These are phyloP conservation scores for Tragelaphus imberbis DNA, from an alignment of 2,113 vertebrate species.

Conservation along the genomic window DNA sequence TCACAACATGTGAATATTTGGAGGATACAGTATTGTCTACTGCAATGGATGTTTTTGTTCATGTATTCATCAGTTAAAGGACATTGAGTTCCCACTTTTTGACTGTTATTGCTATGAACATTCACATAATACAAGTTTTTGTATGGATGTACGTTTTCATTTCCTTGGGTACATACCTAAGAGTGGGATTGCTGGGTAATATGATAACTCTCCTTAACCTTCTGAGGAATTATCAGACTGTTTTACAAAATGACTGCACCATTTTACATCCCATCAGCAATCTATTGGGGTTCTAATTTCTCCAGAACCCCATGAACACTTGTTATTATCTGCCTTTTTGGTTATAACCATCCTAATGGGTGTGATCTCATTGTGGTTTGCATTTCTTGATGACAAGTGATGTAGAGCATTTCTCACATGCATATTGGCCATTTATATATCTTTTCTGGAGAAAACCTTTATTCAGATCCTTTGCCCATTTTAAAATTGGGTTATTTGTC, in stretches of 20 bases:
- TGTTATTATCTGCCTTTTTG: neutral
- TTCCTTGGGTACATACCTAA: neutral
- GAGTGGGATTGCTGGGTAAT: neutral
- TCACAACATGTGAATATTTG: neutral
- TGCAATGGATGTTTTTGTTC: neutral
- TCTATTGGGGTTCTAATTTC: neutral
- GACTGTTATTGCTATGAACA: neutral
- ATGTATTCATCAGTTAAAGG: neutral
- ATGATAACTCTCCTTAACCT: neutral
- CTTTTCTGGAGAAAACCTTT: neutral
- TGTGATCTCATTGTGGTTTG: neutral
- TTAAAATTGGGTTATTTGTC: neutral
- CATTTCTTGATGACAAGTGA: neutral
- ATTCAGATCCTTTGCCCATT: neutral
- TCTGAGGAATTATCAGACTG: neutral
- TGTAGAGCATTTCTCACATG: neutral
- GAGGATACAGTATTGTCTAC: neutral
- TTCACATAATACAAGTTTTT: neutral
- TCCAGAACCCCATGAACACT: neutral
- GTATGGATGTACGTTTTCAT: neutral
- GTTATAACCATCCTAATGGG: neutral
- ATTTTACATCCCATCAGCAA: neutral
- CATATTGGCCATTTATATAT: neutral
- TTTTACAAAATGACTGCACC: neutral
- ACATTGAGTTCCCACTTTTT: neutral